Base-by-base conservation (phyloP, 2,888 invertebrate genomes). In the Anodontia alba region DNA sequence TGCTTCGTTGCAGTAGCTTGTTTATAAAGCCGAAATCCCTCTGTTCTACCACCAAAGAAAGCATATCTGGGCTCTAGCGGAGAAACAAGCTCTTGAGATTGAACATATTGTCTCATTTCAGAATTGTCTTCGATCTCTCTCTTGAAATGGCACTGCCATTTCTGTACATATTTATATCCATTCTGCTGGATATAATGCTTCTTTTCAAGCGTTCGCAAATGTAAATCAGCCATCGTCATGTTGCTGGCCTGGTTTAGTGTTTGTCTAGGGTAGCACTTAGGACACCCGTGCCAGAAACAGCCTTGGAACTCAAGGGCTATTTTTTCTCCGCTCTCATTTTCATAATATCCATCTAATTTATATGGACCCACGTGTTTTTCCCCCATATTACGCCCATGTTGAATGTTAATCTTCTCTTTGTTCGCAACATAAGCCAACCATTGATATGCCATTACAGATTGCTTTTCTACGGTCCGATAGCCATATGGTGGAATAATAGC, bases 31-130 rank as follows among this genome's bases (percentile, higher is more conserved):
- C 88, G 74, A 78, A 89, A 77, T 5, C 87, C 87, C 66, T 90
- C 88, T 0, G 89, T 90, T n/a, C 91, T 29, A 0, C 91, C 92
- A 5, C 91, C 91, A 80, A 73, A 90, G 67, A 92, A 90, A 23
- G 87, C 87, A 78, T 91, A 88, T 43, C 89, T 71, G 17, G 90
- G 89, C 33, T 89, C 74, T 12, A 91, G 33, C 7, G 85, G 84
- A 0, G 77, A 74, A n/a, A 68, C 51, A 7, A 87, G 17, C 23
- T 89, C 76, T 15, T 83, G 38, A 3, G 33, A 17, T 20, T 78
- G 20, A 2, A 87, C 71, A 43, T 78, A 89, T 15, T 23, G 0
- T 46, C 73, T 73, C 73, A 90, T n/a, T 12, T 72, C 57, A 0
- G 10, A 26, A 73, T 84, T 49, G 0, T 43, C 42, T 46, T 88